phyloP scores from a whole-genome alignment of 2,888 invertebrate species.

The Synergus gifuensis region DNA sequence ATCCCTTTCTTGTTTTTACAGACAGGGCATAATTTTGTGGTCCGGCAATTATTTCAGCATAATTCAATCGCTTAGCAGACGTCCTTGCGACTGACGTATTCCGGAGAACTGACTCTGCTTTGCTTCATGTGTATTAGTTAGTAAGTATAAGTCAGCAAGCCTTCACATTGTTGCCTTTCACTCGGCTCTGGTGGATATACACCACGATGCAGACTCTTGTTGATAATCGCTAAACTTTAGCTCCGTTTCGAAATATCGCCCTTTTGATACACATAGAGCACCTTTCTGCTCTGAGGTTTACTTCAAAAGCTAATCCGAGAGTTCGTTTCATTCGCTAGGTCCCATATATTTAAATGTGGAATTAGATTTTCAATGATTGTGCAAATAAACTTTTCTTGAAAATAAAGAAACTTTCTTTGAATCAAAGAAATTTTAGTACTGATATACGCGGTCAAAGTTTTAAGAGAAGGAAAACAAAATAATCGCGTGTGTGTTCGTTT shows the following conservation, averaged over 20 bases:
- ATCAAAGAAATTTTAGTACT: too few species aligned
- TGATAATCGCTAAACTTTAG: conserved; percentile 37
- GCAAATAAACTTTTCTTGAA: background rate
- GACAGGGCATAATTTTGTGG: conserved; percentile 31
- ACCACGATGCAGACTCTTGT: conserved; percentile 33
- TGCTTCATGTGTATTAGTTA: conserved; percentile 38
- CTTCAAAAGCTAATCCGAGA: conserved; percentile 11
- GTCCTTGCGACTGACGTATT: conserved; percentile 71
- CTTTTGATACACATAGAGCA: conserved; percentile 35
- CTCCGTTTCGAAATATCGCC: conserved; percentile 24
- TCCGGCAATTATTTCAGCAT: conserved; percentile 67
- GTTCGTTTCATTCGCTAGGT: background rate
- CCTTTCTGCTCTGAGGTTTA: conserved; percentile 9
- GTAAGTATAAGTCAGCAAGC: conserved; percentile 61
- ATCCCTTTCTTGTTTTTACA: conserved; percentile 14
- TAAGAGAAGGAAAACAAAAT: too few species aligned
- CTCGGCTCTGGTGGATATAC: conserved; percentile 59
- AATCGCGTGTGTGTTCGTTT: too few species aligned
- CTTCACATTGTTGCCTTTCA: conserved; percentile 76
- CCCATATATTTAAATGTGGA: background rate
- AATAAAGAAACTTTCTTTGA: too few species aligned
- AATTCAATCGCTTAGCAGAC: conserved; percentile 71
- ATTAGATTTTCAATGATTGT: background rate
- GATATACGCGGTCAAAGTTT: too few species aligned
- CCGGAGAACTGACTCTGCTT: conserved; percentile 58